Percentiles rank a stretch among this genome's conserved stretches.
Evolutionary conservation across 2,113 vertebrate genomes (phyloP).

Genomic region (Apteryx mantelli): DNA sequence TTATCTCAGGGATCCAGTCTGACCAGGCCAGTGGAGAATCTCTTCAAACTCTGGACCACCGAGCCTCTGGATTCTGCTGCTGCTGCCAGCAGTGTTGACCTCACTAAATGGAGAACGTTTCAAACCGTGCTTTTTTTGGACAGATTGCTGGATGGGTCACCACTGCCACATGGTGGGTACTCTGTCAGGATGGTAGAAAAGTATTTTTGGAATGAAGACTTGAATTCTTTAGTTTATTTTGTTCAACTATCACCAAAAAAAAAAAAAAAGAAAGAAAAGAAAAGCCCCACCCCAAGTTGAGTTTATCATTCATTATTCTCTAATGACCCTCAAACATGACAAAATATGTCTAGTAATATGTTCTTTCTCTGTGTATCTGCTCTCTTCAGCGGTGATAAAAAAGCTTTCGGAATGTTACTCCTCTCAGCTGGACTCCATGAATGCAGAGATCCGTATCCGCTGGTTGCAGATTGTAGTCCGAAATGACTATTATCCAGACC

Average conservation of each 20-base stretch:
- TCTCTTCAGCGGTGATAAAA: slow-evolving; percentile 86
- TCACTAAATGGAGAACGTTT: slow-evolving; percentile 93
- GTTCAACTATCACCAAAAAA: not conserved
- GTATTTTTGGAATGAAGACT: not conserved
- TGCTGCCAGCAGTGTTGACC: slow-evolving; percentile 82
- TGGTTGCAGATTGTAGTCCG: slow-evolving; percentile 96
- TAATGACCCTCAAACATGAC: not conserved
- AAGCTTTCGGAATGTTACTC: slow-evolving; percentile 89
- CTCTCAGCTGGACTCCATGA: slow-evolving; percentile 89
- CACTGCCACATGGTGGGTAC: slow-evolving; percentile 84
- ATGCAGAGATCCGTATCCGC: slow-evolving; percentile 94
- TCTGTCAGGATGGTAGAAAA: not conserved
- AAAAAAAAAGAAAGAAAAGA: not conserved
- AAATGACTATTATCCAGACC: slow-evolving; percentile 90
- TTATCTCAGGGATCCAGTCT: slow-evolving; percentile 89
- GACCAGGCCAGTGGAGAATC: slow-evolving; percentile 86
- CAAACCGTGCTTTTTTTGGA: slow-evolving; percentile 96
- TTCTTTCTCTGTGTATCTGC: not conserved
- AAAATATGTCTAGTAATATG: not conserved
- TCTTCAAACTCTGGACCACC: slow-evolving; percentile 88
- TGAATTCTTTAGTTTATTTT: not conserved
- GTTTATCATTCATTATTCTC: not conserved
- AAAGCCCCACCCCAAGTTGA: not conserved
- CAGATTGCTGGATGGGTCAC: slow-evolving; percentile 89
- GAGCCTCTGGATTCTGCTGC: slow-evolving; percentile 78